Conservation (phyloP, 2,888 invertebrate genomes). For the Maniola hyperantus region DNA sequence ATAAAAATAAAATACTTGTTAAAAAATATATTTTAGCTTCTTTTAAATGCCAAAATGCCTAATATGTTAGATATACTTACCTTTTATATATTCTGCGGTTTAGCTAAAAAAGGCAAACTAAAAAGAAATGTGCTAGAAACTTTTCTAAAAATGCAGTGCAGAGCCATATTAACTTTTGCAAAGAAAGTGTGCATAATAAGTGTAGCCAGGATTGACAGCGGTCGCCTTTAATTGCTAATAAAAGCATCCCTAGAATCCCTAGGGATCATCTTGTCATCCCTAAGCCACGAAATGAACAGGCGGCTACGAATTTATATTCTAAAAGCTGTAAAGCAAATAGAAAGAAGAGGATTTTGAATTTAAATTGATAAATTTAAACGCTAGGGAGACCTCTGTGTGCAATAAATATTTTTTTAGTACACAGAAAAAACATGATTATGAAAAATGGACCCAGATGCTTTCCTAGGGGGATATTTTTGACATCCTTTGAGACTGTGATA, state of each 20-base stretch:
- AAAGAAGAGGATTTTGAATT: not conserved
- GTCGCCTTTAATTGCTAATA: slow-evolving; percentile 35
- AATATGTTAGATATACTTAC: no score
- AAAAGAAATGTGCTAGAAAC: not conserved
- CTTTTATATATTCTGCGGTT: no score
- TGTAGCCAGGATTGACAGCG: slow-evolving; percentile 40
- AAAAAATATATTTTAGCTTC: no score
- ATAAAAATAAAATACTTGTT: not conserved
- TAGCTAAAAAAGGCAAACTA: not conserved
- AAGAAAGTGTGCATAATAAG: slow-evolving; percentile 16
- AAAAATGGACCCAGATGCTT: no score
- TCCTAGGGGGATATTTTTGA: no score
- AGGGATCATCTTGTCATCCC: slow-evolving; percentile 24
- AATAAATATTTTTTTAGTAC: no score
- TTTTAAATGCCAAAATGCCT: no score
- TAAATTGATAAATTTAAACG: not conserved
- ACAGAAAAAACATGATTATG: no score
- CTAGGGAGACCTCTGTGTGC: no score
- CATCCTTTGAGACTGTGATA: no score
- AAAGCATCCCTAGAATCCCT: slow-evolving; percentile 24
- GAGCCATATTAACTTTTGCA: not conserved
- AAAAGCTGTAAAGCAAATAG: not conserved
- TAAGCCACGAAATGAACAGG: slow-evolving; percentile 1
- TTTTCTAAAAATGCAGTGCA: not conserved
- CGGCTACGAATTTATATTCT: not conserved